These are phyloP conservation scores for Carcina quercana DNA, from an alignment of 2,888 invertebrate species.

Conservation along the genomic window DNA sequence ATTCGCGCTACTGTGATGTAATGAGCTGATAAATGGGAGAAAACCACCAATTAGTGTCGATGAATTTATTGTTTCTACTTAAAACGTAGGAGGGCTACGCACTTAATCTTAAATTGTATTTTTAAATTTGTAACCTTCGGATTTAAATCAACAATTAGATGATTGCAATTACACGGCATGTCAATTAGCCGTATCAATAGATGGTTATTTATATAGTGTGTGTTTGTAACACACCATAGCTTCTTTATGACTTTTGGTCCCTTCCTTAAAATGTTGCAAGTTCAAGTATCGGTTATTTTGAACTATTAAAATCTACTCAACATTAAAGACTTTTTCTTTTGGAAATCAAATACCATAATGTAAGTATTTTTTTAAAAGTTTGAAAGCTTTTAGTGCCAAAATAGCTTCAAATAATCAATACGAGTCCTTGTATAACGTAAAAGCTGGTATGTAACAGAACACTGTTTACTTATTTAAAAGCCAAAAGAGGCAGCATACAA, in stretches of 20 bases:
- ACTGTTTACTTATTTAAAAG: neutral
- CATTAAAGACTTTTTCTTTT: constrained; percentile 18
- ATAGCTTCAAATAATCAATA: too few species aligned
- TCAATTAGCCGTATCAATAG: constrained; percentile 34
- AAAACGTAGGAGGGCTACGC: constrained; percentile 70
- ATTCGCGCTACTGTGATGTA: constrained; percentile 75
- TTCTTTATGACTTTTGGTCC: too few species aligned
- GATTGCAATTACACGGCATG: constrained; percentile 40
- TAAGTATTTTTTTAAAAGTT: neutral
- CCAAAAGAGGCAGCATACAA: neutral
- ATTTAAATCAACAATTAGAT: constrained; percentile 55
- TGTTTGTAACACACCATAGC: too few species aligned
- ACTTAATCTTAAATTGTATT: constrained; percentile 67
- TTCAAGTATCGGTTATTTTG: too few species aligned
- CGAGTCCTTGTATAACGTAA: too few species aligned
- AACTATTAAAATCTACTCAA: too few species aligned
- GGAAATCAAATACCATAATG: too few species aligned
- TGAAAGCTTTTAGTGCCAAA: too few species aligned
- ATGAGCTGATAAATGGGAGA: constrained; percentile 75
- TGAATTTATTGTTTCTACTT: constrained; percentile 75
- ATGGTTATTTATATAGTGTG: constrained; percentile 10
- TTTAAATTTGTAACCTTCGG: constrained; percentile 49
- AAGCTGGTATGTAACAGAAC: neutral
- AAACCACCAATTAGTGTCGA: constrained; percentile 76
- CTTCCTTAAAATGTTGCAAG: too few species aligned